Evolutionary conservation across 2,113 vertebrate genomes (phyloP), one percentile per base, ranked within the genome.

Genomic region (Colossoma macropomum): DNA sequence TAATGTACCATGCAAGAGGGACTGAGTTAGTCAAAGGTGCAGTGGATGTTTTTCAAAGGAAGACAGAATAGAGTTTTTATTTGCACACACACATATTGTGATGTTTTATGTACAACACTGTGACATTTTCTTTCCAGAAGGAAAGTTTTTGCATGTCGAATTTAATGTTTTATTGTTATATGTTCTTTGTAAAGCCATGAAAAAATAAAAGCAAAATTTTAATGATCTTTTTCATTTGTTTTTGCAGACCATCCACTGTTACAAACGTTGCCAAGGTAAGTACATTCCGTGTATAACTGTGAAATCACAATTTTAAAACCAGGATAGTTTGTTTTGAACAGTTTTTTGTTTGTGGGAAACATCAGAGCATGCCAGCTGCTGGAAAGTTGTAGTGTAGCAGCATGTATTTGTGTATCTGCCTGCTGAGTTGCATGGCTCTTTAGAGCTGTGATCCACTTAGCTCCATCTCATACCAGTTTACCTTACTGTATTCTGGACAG

Each of bases 241-340:
- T 77, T 77, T 90, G 34, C 90, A 99, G 98, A 92, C 89, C 94
- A 71, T 86, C 95, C 68, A 82, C 89, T 87, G 73, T 80, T 73
- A 50, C 90, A 11, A 96, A 96, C 80, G 91, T 90, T 62, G 87
- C 92, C 30, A 96, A 96, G 96, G 98, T 99, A 92, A 74, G 95
- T 25, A 25, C 7, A 65, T 10, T 71, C 59, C 38, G 62, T 2
- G 15, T 25, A 62, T 6, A 1, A 12, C 34, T 7, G 7, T 9
- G 41, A 1, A 45, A 45, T 59, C 7, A 52, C 2, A 8, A 11
- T 62, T 75, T 30, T 60, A 69, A 27, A 41, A 17, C 10, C 27
- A 60, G 30, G 23, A 79, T 27, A 52, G 3, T 16, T 38, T 38
- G 34, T 38, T 38, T 38, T 38, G 7, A 38, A 38, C 34, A 4